phyloP scores from a whole-genome alignment of 92 coral and sea anemone genomes.

The Epizoanthus illoricatus region DNA sequence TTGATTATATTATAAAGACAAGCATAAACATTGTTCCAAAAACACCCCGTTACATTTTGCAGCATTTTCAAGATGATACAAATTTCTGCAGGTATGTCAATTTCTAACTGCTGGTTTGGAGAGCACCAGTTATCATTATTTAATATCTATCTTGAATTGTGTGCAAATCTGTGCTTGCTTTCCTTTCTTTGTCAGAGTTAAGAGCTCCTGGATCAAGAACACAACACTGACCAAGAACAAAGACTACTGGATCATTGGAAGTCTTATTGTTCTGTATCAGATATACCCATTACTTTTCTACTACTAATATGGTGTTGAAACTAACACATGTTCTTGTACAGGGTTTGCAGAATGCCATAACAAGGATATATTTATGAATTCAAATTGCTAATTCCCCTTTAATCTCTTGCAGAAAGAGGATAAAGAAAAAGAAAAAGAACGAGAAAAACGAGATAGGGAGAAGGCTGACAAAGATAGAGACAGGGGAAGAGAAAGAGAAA shows the following conservation, averaged over 20 bases:
- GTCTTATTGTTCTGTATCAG: conserved; percentile 10
- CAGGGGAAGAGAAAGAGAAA: conserved; percentile 60
- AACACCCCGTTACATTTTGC: neutral
- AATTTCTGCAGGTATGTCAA: conserved; percentile 4
- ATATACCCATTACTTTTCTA: conserved; percentile 6
- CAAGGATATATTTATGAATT: neutral
- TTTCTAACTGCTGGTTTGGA: neutral
- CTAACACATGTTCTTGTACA: conserved; percentile 5
- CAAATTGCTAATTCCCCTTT: neutral
- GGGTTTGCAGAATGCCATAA: neutral
- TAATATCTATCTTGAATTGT: conserved; percentile 14
- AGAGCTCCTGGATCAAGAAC: neutral
- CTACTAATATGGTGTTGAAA: neutral
- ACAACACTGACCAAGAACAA: neutral
- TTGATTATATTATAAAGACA: too few relatives aligned
- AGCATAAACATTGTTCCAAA: neutral
- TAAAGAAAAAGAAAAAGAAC: conserved; percentile 77
- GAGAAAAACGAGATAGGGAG: conserved; percentile 51
- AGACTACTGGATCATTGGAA: conserved; percentile 25
- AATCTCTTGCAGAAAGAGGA: conserved; percentile 71
- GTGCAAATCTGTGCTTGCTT: conserved; percentile 29
- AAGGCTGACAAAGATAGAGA: conserved; percentile 57
- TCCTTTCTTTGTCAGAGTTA: conserved; percentile 11
- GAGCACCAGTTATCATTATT: neutral
- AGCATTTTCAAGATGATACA: conserved; percentile 25